Evolutionary conservation across 2,113 vertebrate genomes (phyloP), one percentile per base, ranked within the genome.

Genomic region (Rhineura floridana): DNA sequence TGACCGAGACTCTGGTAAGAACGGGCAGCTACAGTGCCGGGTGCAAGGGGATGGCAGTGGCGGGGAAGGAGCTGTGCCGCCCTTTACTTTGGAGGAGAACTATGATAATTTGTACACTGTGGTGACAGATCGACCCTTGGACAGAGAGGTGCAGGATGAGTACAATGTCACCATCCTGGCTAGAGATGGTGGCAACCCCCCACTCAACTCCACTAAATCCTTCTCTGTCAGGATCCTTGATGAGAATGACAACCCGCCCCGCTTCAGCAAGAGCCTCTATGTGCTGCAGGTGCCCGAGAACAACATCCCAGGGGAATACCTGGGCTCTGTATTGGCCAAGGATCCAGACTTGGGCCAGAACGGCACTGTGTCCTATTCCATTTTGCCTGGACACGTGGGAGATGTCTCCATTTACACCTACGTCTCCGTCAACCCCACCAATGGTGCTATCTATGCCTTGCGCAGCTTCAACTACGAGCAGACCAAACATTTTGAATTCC

Each of bases 391-490:
- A 1, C 98, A 99, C 0, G 98, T 99, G 48, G 99, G 98, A 0
- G 99, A 99, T 1, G 98, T 99, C 84, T 99, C 99, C 90, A 98
- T 99, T 88, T 99, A 98, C 94, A 99, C 99, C 8, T 99, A 99
- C 0, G 99, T 99, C 50, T 99, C 99, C 0, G 98, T 99, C 72
- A 99, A 99, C 90, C 98, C 99, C 67, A 98, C 99, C 44, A 99
- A 99, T 73, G 99, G 99, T 88, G 99, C 99, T 94, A 99, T 99
- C 81, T 99, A 99, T 0, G 99, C 99, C 8, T 96, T 99, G 86
- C 97, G 99, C 88, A 99, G 98, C 88, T 99, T 99, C 89, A 99
- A 99, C 95, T 99, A 99, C 0, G 99, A 99, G 85, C 99, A 99
- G 92, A 99, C 99, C 50, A 99, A 99, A 80, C 98, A 98, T 85